These are phyloP conservation scores for Drosophila pullipes DNA, from an alignment of 2,888 invertebrate species.

Conservation along the genomic window DNA sequence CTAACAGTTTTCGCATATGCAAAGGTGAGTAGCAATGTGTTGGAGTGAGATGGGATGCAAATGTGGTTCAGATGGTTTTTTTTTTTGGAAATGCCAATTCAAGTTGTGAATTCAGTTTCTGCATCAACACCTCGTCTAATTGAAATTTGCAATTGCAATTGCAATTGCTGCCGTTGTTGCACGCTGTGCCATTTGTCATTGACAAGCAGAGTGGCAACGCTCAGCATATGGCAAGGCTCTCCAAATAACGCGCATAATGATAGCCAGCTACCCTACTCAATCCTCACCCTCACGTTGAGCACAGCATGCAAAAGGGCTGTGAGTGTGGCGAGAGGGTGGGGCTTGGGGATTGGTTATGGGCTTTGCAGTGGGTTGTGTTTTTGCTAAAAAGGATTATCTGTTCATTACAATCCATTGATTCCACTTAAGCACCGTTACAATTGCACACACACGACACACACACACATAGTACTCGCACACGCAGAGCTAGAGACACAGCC, in stretches of 20 bases:
- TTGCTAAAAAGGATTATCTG: constrained; percentile 77
- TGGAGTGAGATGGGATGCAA: neutral
- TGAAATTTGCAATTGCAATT: constrained; percentile 69
- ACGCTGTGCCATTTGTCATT: constrained; percentile 72
- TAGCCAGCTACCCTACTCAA: neutral
- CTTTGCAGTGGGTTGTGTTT: constrained; percentile 38
- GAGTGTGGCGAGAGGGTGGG: neutral
- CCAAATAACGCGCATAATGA: constrained; percentile 43
- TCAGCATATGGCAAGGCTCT: constrained; percentile 51
- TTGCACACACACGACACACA: constrained; percentile 50
- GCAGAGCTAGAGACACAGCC: constrained; percentile 36
- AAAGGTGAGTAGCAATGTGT: neutral
- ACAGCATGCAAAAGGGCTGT: constrained; percentile 6
- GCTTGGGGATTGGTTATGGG: constrained; percentile 6
- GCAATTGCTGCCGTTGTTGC: constrained; percentile 47
- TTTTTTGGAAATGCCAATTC: neutral
- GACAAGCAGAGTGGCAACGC: constrained; percentile 58
- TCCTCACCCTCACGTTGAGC: too few species aligned
- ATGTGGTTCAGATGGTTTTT: neutral
- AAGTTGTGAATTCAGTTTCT: constrained; percentile 43
- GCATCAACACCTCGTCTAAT: constrained; percentile 80
- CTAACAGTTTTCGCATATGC: neutral
- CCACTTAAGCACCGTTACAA: constrained; percentile 80
- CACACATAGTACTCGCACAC: neutral
- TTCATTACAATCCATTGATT: constrained; percentile 82